Percentiles rank a stretch among this genome's conserved stretches.
Conservation (phyloP, 2,797 vertebrate genomes). For the Gallinago solitaria region DNA sequence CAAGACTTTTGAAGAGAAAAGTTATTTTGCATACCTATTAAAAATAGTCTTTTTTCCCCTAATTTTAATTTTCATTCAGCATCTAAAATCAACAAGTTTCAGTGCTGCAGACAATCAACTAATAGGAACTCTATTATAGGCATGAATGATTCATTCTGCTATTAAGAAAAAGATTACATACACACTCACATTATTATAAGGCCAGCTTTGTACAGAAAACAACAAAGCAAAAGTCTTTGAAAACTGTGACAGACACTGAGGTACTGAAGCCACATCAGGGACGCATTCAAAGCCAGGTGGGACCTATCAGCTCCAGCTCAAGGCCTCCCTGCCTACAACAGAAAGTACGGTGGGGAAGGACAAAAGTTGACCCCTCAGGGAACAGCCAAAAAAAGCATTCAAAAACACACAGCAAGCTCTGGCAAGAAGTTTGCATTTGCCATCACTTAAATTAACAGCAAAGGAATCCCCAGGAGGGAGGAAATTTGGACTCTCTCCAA, state of each 20-base stretch:
- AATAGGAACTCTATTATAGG: not conserved
- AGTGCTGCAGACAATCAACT: not conserved
- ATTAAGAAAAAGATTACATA: not conserved
- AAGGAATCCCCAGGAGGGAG: constrained; percentile 64
- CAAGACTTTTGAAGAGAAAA: not conserved
- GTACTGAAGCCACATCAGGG: not conserved
- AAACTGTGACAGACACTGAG: not conserved
- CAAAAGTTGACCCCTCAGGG: constrained; percentile 65
- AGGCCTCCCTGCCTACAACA: not conserved
- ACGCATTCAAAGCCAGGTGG: not conserved
- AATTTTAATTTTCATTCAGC: not conserved
- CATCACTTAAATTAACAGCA: constrained; percentile 67
- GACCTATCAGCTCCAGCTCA: constrained; percentile 29
- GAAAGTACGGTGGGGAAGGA: constrained; percentile 10
- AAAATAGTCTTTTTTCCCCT: not conserved
- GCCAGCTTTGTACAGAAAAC: not conserved
- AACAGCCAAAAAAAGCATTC: constrained; percentile 61
- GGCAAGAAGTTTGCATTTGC: constrained; percentile 65
- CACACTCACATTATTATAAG: not conserved
- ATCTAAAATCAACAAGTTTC: not conserved
- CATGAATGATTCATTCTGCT: not conserved
- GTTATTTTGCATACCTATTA: not conserved
- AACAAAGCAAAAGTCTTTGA: not conserved
- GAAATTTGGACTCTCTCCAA: constrained; percentile 55
- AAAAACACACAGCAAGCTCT: constrained; percentile 66